Conservation (phyloP, 2,888 invertebrate genomes). For the Brassicogethes aeneus region DNA sequence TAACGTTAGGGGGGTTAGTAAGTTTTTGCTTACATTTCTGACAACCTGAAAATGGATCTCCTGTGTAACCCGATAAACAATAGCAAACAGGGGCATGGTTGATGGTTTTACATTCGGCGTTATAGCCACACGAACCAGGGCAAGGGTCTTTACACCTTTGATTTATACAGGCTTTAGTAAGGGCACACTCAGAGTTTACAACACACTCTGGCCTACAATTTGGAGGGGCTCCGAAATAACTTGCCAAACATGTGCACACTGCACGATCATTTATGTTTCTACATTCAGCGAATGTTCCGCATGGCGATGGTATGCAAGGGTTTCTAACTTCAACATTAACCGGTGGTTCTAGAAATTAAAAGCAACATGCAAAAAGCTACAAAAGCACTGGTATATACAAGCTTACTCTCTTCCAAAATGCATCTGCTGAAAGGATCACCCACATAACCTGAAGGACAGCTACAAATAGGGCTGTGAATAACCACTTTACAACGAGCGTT, state of each 20-base stretch:
- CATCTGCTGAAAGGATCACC: slow-evolving; percentile 75
- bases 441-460: slow-evolving; percentile 57
- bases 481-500: slow-evolving; percentile 71
- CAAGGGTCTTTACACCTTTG: slow-evolving; percentile 68
- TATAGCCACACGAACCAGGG: slow-evolving; percentile 63
- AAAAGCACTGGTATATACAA: slow-evolving; percentile 9
- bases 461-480: slow-evolving; percentile 73
- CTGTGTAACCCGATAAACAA: slow-evolving; percentile 60
- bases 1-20: not conserved
- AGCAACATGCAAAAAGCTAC: slow-evolving; percentile 15
- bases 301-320: slow-evolving; percentile 64
- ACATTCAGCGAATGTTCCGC: slow-evolving; percentile 70
- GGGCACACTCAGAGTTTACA: slow-evolving; percentile 63
- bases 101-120: slow-evolving; percentile 60
- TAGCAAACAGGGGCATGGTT: slow-evolving; percentile 67
- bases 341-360: slow-evolving; percentile 31
- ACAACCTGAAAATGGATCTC: slow-evolving; percentile 74
- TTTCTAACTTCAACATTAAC: slow-evolving; percentile 34
- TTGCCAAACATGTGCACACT: slow-evolving; percentile 64
- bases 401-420: slow-evolving; percentile 54
- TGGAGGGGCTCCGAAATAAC: slow-evolving; percentile 71
- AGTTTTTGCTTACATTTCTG: slow-evolving; percentile 41
- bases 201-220: slow-evolving; percentile 70
- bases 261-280: slow-evolving; percentile 57
- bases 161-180: slow-evolving; percentile 61